A percentile compares a stretch with the other conserved stretches of the same genome.
These are phyloP conservation scores for Eubasilissa regina DNA, from an alignment of 1,140 invertebrate genomes.

Conservation along the genomic window DNA sequence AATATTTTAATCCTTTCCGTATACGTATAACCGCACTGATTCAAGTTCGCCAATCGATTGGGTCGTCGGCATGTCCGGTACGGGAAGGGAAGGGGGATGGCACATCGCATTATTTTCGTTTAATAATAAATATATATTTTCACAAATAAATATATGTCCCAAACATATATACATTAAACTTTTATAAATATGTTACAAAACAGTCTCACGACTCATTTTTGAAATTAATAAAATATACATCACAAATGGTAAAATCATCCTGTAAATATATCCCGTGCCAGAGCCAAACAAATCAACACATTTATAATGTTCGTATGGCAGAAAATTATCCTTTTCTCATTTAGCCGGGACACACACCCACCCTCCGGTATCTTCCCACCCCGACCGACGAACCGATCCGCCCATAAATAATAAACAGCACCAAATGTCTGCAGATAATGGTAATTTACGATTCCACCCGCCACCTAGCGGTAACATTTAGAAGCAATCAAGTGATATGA, in stretches of 20 bases:
- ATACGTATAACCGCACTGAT: no score
- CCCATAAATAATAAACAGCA: conserved; percentile 73
- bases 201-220: no score
- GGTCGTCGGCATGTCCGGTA: no score
- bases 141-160: no score
- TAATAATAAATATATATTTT: no score
- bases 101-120: no score
- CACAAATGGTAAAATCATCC: conserved; percentile 26
- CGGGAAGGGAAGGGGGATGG: no score
- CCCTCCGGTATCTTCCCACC: conserved; percentile 44
- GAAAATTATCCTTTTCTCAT: conserved; percentile 61
- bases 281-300: conserved; percentile 50
- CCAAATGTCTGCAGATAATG: conserved; percentile 71
- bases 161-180: no score
- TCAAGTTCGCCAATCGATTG: no score
- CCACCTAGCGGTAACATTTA: conserved; percentile 63
- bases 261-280: conserved; percentile 34
- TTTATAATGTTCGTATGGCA: conserved; percentile 56
- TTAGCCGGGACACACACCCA: conserved; percentile 51
- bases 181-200: neutral
- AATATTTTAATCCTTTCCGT: no score
- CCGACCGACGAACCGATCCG: conserved; percentile 65
- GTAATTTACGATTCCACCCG: conserved; percentile 69
- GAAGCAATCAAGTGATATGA: conserved; percentile 62
- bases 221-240: no score